A percentile compares a stretch with the other conserved stretches of the same genome.
phyloP scores from a whole-genome alignment of 2,888 invertebrate genomes.

The Scrobipalpa costella region DNA sequence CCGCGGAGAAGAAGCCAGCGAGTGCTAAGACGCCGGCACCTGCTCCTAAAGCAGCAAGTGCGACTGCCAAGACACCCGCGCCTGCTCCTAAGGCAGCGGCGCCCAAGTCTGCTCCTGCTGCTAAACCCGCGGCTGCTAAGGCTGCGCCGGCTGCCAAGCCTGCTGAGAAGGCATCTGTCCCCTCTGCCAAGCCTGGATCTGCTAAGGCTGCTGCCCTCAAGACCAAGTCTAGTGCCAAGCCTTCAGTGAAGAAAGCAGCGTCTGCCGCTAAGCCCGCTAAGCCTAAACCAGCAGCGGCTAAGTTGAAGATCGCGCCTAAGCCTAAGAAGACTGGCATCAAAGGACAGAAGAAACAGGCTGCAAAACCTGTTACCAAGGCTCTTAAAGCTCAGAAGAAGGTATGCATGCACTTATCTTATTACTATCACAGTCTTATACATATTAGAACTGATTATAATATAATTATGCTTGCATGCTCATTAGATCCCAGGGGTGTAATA shows the following conservation, averaged over 20 bases:
- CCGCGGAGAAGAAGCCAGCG: slow-evolving; percentile 73
- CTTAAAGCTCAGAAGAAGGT: slow-evolving; percentile 94
- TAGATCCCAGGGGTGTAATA: no score
- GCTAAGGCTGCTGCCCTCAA: slow-evolving; percentile 77
- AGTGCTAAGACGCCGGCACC: slow-evolving; percentile 52
- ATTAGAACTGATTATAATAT: no score
- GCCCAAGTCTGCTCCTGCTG: slow-evolving; percentile 53
- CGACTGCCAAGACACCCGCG: slow-evolving; percentile 70
- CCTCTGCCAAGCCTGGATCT: slow-evolving; percentile 77
- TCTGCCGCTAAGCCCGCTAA: slow-evolving; percentile 71
- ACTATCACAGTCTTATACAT: no score
- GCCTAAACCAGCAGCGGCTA: slow-evolving; percentile 75
- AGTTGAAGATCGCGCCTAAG: slow-evolving; percentile 77
- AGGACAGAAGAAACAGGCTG: slow-evolving; percentile 75
- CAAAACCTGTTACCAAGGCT: slow-evolving; percentile 86
- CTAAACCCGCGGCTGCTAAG: slow-evolving; percentile 72
- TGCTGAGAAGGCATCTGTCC: slow-evolving; percentile 63
- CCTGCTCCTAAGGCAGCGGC: slow-evolving; percentile 69
- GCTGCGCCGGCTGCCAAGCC: slow-evolving; percentile 65
- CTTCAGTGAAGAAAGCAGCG: slow-evolving; percentile 76
- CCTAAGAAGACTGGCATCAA: slow-evolving; percentile 81
- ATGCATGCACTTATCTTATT: slow-evolving; percentile 37
- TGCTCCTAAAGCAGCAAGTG: slow-evolving; percentile 58
- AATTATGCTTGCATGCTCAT: no score
- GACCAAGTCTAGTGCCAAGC: slow-evolving; percentile 75